Evolutionary conservation across 2,888 invertebrate genomes (phyloP).

Genomic region (Lymantria dispar): DNA sequence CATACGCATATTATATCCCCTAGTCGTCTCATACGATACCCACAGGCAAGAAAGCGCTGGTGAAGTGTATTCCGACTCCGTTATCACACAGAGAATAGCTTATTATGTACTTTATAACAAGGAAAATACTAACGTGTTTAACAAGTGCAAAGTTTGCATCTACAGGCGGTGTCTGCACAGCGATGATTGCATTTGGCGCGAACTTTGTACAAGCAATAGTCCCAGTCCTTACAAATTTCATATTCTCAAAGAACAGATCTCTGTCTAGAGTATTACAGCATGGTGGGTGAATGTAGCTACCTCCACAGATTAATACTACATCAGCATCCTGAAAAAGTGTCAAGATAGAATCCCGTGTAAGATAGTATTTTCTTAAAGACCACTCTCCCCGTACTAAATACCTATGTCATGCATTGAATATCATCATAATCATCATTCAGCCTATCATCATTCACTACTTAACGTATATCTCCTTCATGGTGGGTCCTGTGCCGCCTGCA

Average conservation of each 20-base stretch:
- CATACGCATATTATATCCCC: no score
- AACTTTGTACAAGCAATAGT: constrained; percentile 60
- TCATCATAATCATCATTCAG: no score
- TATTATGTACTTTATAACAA: background rate
- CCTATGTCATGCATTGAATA: no score
- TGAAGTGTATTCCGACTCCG: background rate
- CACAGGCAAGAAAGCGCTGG: no score
- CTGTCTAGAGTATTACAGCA: constrained; percentile 57
- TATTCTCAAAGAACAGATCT: constrained; percentile 64
- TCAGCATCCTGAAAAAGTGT: constrained; percentile 53
- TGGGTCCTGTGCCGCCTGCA: no score
- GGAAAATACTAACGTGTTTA: constrained; percentile 50
- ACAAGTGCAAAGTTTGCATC: constrained; percentile 67
- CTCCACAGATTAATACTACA: constrained; percentile 71
- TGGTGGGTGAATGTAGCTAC: constrained; percentile 55
- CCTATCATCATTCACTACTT: no score
- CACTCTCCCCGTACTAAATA: no score
- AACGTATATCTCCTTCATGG: no score
- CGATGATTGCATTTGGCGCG: constrained; percentile 64
- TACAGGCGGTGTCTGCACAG: constrained; percentile 69
- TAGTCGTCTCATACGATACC: no score
- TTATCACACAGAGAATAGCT: background rate
- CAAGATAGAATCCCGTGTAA: no score
- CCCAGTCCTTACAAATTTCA: constrained; percentile 58
- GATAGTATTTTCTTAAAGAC: no score